These are phyloP conservation scores for Anguilla megastoma DNA, from an alignment of 2,797 vertebrate genomes.

Conservation along the genomic window DNA sequence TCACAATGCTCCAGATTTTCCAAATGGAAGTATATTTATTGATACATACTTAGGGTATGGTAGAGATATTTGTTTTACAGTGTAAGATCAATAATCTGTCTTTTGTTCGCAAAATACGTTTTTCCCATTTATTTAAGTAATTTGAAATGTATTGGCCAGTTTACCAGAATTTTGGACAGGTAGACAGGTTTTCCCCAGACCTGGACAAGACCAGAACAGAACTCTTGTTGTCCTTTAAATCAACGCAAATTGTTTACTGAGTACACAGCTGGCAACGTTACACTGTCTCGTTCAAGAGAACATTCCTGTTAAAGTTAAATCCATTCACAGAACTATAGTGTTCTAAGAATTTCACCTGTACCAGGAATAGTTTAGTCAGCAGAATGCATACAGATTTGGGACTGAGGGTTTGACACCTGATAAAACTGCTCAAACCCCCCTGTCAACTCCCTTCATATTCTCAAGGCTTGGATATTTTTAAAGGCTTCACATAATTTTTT, in stretches of 20 bases:
- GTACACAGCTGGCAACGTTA: slow-evolving; percentile 59
- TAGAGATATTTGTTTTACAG: background rate
- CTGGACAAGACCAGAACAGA: slow-evolving; percentile 29
- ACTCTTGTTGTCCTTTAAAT: slow-evolving; percentile 43
- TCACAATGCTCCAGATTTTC: background rate
- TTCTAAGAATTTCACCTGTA: slow-evolving; percentile 53
- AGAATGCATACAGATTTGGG: slow-evolving; percentile 24
- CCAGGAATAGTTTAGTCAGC: slow-evolving; percentile 43
- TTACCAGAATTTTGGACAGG: slow-evolving; percentile 4
- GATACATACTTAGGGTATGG: background rate
- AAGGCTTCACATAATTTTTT: background rate
- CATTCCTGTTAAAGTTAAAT: slow-evolving; percentile 64
- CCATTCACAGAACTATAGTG: slow-evolving; percentile 57
- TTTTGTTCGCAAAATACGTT: background rate
- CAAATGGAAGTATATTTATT: background rate
- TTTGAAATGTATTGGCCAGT: background rate
- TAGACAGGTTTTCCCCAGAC: slow-evolving; percentile 36
- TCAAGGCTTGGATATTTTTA: background rate
- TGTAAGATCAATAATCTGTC: background rate
- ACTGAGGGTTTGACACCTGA: slow-evolving; percentile 17
- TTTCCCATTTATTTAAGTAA: background rate
- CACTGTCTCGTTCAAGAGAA: slow-evolving; percentile 47
- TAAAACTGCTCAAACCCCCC: background rate
- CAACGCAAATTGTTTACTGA: slow-evolving; percentile 59
- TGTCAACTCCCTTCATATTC: background rate